Evolutionary conservation across 2,888 invertebrate species (phyloP).

Genomic region (Melanostoma scalare): DNA sequence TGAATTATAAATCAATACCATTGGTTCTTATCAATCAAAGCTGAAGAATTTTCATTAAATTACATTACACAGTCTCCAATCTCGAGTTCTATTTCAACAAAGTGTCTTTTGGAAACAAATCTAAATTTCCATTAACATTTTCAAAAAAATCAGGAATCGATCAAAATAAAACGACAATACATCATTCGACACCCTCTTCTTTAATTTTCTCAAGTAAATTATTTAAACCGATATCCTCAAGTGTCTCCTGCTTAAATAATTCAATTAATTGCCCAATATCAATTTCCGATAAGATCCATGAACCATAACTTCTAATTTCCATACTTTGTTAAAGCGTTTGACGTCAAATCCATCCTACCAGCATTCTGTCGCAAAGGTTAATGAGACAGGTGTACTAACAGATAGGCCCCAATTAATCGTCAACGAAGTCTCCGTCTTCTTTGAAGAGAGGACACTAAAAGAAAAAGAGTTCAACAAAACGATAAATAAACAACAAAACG

Average conservation of each 20-base stretch:
- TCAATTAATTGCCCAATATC: constrained; percentile 54
- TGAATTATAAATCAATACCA: too few species aligned
- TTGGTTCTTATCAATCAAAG: too few species aligned
- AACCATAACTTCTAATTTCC: constrained; percentile 56
- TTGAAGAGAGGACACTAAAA: constrained; percentile 2
- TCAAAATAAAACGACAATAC: too few species aligned
- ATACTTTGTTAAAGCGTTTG: constrained; percentile 44
- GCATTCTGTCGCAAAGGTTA: constrained; percentile 29
- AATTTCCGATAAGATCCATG: constrained; percentile 38
- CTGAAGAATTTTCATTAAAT: too few species aligned
- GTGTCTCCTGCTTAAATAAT: constrained; percentile 21
- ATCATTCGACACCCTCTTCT: background rate
- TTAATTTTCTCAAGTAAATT: background rate
- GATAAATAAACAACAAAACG: constrained; percentile 38
- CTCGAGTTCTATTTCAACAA: too few species aligned
- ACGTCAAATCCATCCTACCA: constrained; percentile 21
- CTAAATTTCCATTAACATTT: too few species aligned
- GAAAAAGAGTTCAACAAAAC: constrained; percentile 15
- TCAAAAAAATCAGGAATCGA: too few species aligned
- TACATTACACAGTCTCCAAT: too few species aligned
- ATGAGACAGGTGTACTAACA: constrained; percentile 49
- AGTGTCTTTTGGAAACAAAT: too few species aligned
- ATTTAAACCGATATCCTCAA: constrained; percentile 19
- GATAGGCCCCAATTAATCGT: constrained; percentile 59
- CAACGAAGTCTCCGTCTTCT: constrained; percentile 25